Percentiles rank a stretch among this genome's conserved stretches.
These are phyloP conservation scores for Acromyrmex heyeri DNA, from an alignment of 1,140 invertebrate genomes.

Conservation along the genomic window DNA sequence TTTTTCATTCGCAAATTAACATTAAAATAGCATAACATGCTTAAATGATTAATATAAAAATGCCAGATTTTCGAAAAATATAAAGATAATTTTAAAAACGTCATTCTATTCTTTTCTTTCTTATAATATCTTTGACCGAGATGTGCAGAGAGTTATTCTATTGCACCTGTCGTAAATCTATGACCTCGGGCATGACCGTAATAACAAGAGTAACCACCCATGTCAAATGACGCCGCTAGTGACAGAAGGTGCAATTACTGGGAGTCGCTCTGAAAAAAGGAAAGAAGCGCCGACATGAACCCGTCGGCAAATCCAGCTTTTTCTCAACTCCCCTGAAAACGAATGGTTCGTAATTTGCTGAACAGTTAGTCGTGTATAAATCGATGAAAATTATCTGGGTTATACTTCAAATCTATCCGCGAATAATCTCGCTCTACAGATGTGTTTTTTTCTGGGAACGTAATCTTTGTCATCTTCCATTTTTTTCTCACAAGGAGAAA, in stretches of 20 bases:
- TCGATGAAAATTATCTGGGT: conserved; percentile 68
- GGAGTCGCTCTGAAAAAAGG: conserved; percentile 3
- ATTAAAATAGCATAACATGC: too few relatives aligned
- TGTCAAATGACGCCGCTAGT: conserved; percentile 48
- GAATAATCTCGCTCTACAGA: conserved; percentile 53
- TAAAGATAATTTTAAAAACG: background rate
- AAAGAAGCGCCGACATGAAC: background rate
- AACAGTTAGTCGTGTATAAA: conserved; percentile 60
- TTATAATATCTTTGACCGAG: background rate
- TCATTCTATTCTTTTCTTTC: background rate
- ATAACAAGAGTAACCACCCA: conserved; percentile 46
- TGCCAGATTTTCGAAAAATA: background rate
- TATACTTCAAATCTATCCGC: conserved; percentile 46
- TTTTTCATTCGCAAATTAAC: background rate
- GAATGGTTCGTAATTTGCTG: conserved; percentile 67
- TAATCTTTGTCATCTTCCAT: background rate
- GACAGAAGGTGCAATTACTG: conserved; percentile 60
- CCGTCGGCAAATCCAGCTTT: conserved; percentile 49
- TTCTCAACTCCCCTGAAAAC: conserved; percentile 48
- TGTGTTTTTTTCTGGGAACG: conserved; percentile 18
- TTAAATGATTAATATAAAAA: conserved; percentile 6
- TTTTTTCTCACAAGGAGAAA: background rate
- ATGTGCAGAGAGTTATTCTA: conserved; percentile 15
- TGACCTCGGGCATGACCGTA: background rate
- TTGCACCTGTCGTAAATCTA: conserved; percentile 21